A percentile compares a stretch with the other conserved stretches of the same genome.
phyloP scores from a whole-genome alignment of 2,113 vertebrate species.

The Chaetops frenatus region DNA sequence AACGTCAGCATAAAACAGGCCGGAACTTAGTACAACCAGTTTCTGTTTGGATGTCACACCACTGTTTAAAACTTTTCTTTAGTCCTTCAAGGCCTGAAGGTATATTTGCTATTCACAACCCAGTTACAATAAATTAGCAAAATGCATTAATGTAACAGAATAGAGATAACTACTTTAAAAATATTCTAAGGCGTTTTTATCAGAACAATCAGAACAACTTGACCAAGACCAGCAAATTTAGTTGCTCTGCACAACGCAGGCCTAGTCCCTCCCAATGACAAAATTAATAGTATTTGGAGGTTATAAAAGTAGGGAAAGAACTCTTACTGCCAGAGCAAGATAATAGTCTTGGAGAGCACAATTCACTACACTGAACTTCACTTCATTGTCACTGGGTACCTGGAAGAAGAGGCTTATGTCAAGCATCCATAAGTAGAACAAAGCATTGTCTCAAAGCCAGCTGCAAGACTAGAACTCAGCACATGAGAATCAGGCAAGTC shows the following conservation, averaged over 20 bases:
- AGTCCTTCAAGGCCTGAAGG: background rate
- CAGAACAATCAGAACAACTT: background rate
- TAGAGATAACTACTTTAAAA: background rate
- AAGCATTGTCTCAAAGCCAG: background rate
- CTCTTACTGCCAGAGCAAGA: background rate
- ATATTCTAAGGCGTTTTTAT: background rate
- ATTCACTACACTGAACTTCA: background rate
- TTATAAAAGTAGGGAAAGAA: background rate
- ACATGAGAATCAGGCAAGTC: rapidly evolving
- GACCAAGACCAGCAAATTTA: background rate
- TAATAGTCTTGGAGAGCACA: background rate
- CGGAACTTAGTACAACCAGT: background rate
- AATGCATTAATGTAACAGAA: background rate
- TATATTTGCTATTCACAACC: background rate
- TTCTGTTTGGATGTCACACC: background rate
- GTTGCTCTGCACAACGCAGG: background rate
- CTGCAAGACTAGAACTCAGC: background rate
- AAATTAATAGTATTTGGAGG: background rate
- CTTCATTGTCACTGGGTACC: background rate
- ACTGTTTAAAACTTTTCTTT: background rate
- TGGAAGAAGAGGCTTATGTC: background rate
- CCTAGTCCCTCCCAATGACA: background rate
- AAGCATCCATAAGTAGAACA: background rate
- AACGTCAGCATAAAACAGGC: background rate
- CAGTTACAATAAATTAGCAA: background rate